phyloP scores from a whole-genome alignment of 1,140 invertebrate genomes.

The Procambarus virginalis region DNA sequence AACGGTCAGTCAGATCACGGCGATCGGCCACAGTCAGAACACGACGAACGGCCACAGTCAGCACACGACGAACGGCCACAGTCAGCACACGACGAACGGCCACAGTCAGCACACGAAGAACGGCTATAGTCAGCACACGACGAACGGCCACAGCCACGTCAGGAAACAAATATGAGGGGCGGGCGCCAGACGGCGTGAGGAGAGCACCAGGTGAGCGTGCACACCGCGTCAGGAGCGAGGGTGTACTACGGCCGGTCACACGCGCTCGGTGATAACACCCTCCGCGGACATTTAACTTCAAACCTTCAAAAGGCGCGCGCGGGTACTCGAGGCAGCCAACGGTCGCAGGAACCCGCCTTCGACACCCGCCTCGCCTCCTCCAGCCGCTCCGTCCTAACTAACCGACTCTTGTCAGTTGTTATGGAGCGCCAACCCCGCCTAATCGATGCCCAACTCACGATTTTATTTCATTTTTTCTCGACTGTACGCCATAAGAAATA shows the following conservation, averaged over 20 bases:
- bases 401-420: constrained; percentile 29
- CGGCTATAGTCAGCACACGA: too few relatives aligned
- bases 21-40: too few relatives aligned
- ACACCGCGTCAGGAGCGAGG: not conserved
- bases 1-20: too few relatives aligned
- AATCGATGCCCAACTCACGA: not conserved
- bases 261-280: constrained; percentile 25
- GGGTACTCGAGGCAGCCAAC: not conserved
- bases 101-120: too few relatives aligned
- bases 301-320: constrained; percentile 49
- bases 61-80: too few relatives aligned
- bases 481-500: not conserved
- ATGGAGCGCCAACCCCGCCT: not conserved
- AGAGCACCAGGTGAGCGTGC: not conserved
- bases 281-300: constrained; percentile 40
- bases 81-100: too few relatives aligned
- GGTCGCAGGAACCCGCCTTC: constrained; percentile 25
- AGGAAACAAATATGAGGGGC: too few relatives aligned
- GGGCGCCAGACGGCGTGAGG: too few relatives aligned
- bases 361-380: not conserved
- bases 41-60: too few relatives aligned
- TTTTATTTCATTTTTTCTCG: not conserved
- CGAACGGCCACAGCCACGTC: not conserved
- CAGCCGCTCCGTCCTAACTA: constrained; percentile 1
- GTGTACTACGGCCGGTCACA: constrained; percentile 5